These are phyloP conservation scores for Callosobruchus maculatus DNA, from an alignment of 2,888 invertebrate species.

Conservation along the genomic window DNA sequence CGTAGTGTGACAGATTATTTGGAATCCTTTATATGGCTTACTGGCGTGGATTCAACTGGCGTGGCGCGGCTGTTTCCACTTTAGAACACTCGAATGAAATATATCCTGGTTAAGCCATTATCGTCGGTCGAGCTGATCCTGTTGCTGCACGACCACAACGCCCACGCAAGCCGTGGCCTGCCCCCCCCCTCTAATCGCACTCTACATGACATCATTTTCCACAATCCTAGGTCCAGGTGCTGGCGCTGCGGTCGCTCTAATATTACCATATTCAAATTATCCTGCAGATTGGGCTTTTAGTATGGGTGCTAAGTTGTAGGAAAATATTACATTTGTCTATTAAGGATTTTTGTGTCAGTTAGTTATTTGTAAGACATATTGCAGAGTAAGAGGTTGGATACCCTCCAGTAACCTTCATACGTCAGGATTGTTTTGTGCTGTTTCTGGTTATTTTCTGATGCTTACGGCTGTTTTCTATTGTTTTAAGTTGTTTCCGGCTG, in stretches of 20 bases:
- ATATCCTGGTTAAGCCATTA: not conserved
- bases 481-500: too few relatives aligned
- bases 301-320: not conserved
- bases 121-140: not conserved
- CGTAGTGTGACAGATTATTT: not conserved
- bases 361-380: too few relatives aligned
- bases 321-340: too few relatives aligned
- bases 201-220: not conserved
- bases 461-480: too few relatives aligned
- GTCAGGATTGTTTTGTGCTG: too few relatives aligned
- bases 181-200: too few relatives aligned
- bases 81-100: not conserved
- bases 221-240: not conserved
- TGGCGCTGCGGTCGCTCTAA: not conserved
- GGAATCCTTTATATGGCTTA: not conserved
- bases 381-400: too few relatives aligned
- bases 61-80: not conserved
- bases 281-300: not conserved
- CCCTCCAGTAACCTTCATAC: too few relatives aligned
- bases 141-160: not conserved
- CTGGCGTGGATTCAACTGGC: not conserved
- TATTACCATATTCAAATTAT: not conserved
- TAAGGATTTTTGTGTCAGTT: too few relatives aligned
- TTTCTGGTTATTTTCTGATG: too few relatives aligned
- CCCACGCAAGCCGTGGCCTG: not conserved